These are phyloP conservation scores for Diarsia dahlii DNA, from an alignment of 2,888 invertebrate species.

Conservation along the genomic window DNA sequence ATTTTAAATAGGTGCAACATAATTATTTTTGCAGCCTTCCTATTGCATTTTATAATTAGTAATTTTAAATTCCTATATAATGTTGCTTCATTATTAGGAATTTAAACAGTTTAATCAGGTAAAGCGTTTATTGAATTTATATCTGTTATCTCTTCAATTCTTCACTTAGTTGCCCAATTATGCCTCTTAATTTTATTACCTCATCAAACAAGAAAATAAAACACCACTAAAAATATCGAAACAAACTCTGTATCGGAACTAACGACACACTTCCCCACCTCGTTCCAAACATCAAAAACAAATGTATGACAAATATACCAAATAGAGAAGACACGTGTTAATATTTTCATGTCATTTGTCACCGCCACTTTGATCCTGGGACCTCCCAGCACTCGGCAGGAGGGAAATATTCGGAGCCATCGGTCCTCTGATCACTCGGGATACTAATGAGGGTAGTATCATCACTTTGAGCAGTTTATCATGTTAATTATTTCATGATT, in stretches of 20 bases:
- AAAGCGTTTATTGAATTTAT: background rate
- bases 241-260: constrained; percentile 29
- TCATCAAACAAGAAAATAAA: constrained; percentile 4
- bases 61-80: too few species aligned
- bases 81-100: too few species aligned
- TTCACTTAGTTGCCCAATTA: background rate
- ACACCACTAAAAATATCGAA: constrained; percentile 24
- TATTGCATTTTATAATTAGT: background rate
- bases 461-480: constrained; percentile 43
- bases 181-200: background rate
- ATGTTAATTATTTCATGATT: constrained; percentile 54
- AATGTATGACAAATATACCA: constrained; percentile 54
- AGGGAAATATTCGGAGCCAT: constrained; percentile 49
- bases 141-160: background rate
- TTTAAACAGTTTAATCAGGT: background rate
- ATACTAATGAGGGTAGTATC: constrained; percentile 57
- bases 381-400: constrained; percentile 57
- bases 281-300: constrained; percentile 50
- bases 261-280: constrained; percentile 14
- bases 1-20: background rate
- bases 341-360: constrained; percentile 70
- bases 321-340: constrained; percentile 65
- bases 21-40: background rate
- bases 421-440: constrained; percentile 49
- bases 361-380: constrained; percentile 62